These are phyloP conservation scores for Conus betulinus DNA, from an alignment of 1,140 invertebrate species.

Conservation along the genomic window DNA sequence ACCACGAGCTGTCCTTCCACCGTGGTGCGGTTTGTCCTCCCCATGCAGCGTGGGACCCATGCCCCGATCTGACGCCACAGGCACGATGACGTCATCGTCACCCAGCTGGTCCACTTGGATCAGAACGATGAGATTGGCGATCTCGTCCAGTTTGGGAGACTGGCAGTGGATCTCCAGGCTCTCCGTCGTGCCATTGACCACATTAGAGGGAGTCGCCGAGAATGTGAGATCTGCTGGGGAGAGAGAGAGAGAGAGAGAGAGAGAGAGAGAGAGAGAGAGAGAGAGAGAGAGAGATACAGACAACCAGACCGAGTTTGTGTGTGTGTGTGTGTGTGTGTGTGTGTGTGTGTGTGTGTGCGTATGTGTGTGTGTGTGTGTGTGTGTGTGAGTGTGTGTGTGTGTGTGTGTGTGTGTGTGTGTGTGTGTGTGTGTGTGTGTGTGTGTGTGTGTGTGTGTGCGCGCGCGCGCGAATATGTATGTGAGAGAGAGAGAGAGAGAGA, in stretches of 20 bases:
- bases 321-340: too few relatives aligned
- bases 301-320: too few relatives aligned
- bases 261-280: background rate
- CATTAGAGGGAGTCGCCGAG: background rate
- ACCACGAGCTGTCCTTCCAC: background rate
- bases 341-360: too few relatives aligned
- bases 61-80: background rate
- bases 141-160: background rate
- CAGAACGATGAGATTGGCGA: background rate
- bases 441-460: too few relatives aligned
- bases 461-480: too few relatives aligned
- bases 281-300: background rate
- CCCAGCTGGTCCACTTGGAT: background rate
- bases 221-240: background rate
- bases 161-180: slow-evolving; percentile 10
- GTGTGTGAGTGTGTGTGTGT: too few relatives aligned
- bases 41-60: background rate
- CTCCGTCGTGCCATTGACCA: slow-evolving; percentile 1
- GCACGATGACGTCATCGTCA: background rate
- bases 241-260: background rate
- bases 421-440: too few relatives aligned
- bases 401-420: too few relatives aligned
- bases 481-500: too few relatives aligned
- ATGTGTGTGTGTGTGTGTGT: too few relatives aligned
- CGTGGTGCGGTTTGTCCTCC: background rate